A percentile compares a stretch with the other conserved stretches of the same genome.
These are phyloP conservation scores for Diorhabda sublineata DNA, from an alignment of 1,140 invertebrate genomes.

Conservation along the genomic window DNA sequence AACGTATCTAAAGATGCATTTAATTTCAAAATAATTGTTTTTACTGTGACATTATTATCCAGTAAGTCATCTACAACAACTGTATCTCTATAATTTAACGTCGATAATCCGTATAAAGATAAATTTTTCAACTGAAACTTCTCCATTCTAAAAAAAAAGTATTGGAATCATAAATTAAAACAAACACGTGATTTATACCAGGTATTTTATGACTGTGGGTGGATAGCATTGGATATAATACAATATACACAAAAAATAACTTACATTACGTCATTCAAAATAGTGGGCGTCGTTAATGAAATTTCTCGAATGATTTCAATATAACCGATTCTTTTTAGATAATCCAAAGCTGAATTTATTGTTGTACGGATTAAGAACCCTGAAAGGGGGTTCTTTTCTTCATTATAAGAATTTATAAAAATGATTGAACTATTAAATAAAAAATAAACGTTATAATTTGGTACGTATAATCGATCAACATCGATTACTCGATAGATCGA, in stretches of 20 bases:
- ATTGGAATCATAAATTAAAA: no score
- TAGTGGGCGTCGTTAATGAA: background rate
- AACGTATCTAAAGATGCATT: background rate
- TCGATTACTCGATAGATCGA: no score
- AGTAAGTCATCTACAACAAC: background rate
- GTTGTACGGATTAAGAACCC: background rate
- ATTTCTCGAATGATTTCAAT: background rate
- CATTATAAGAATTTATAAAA: no score
- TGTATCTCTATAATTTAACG: background rate
- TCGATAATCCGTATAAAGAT: background rate
- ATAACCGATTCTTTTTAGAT: background rate
- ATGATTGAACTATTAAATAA: no score
- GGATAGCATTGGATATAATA: no score
- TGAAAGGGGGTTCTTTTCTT: no score
- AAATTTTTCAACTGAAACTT: background rate
- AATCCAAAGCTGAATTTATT: background rate
- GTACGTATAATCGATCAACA: no score
- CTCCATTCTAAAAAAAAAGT: background rate
- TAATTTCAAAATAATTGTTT: background rate
- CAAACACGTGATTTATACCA: no score
- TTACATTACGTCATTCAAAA: background rate
- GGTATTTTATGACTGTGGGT: no score
- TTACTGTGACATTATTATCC: background rate
- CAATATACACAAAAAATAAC: background rate
- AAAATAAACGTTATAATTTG: no score